A percentile compares a stretch with the other conserved stretches of the same genome.
phyloP scores from a whole-genome alignment of 2,113 vertebrate species.

The Scomber colias region DNA sequence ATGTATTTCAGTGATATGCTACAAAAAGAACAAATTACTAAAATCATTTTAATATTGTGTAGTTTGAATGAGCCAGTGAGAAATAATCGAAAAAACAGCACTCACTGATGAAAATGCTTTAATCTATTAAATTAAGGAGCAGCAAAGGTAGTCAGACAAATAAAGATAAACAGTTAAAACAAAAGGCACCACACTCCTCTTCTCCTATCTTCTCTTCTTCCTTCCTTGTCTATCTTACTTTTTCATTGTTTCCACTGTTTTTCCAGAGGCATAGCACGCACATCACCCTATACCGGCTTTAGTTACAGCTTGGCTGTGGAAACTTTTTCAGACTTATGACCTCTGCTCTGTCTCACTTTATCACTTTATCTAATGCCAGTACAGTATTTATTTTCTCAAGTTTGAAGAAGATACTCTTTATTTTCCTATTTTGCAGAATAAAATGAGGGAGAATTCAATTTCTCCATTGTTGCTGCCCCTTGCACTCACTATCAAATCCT shows the following conservation, averaged over 20 bases:
- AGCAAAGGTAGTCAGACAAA: neutral
- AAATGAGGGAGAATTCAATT: conserved; percentile 1
- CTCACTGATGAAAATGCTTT: neutral
- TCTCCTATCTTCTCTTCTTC: neutral
- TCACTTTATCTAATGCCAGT: neutral
- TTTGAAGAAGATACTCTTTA: neutral
- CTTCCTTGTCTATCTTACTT: neutral
- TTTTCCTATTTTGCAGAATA: neutral
- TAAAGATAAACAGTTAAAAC: neutral
- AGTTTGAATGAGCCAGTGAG: neutral
- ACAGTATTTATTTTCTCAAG: neutral
- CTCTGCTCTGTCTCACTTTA: neutral
- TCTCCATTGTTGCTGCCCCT: conserved; percentile 2
- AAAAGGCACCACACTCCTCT: neutral
- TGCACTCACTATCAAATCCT: conserved; percentile 2
- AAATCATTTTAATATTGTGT: no score
- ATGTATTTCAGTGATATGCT: neutral
- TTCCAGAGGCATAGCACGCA: neutral
- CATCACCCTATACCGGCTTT: neutral
- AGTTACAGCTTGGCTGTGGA: no score
- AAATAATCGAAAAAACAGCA: neutral
- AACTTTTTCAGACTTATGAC: no score
- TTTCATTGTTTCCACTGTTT: neutral
- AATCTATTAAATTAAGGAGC: neutral
- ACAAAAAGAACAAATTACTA: neutral